Base-by-base conservation (phyloP, 2,797 vertebrate species). In the Gymnoscopelus braueri region DNA sequence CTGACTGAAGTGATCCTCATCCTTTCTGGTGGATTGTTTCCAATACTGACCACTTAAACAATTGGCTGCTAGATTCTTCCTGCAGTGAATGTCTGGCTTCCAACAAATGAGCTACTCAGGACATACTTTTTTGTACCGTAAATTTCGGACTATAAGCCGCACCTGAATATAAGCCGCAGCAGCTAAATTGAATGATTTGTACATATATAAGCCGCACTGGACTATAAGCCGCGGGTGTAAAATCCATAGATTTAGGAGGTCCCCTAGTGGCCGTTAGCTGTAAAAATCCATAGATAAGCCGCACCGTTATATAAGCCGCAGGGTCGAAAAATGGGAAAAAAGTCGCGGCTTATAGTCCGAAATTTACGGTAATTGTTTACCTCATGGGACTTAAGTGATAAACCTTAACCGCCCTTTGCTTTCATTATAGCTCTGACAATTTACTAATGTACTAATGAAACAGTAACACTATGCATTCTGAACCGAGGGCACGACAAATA, bases 301-400 rank as follows among this genome's bases (percentile, higher is more conserved):
- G n/a, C n/a, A n/a, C n/a, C n/a, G n/a, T n/a, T n/a, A n/a, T n/a
- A n/a, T n/a, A n/a, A n/a, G n/a, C n/a, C n/a, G n/a, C n/a, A n/a
- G n/a, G n/a, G n/a, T n/a, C n/a, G n/a, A n/a, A n/a, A n/a, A n/a
- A n/a, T n/a, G n/a, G n/a, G n/a, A n/a, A n/a, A n/a, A n/a, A n/a
- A n/a, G n/a, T n/a, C n/a, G n/a, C n/a, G n/a, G n/a, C n/a, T n/a
- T n/a, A n/a, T n/a, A n/a, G n/a, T n/a, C n/a, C n/a, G n/a, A n/a
- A n/a, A n/a, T n/a, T n/a, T n/a, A n/a, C n/a, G n/a, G 7, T 62
- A 39, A 50, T 47, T 23, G 24, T 15, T 23, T 23, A 5, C 26
- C 64, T 48, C 39, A 32, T 11, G 64, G 71, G 52, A 62, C 39
- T 63, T 15, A 32, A 56, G 44, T 44, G 71, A 66, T 50, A 60